Evolutionary conservation across 2,888 invertebrate genomes (phyloP), one percentile per base, ranked within the genome.

Genomic region (Tridacna crocea): DNA sequence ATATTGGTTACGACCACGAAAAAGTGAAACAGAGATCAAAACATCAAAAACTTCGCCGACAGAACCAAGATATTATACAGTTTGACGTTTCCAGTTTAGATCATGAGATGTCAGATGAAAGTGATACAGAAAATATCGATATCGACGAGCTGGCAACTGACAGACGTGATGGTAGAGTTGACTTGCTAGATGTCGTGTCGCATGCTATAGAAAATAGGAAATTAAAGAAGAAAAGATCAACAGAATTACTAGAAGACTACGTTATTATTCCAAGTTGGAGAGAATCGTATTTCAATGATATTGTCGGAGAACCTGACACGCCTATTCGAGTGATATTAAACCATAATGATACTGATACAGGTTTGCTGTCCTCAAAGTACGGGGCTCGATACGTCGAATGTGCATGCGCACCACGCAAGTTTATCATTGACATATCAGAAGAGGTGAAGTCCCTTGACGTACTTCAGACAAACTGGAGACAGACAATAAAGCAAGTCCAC

Each of bases 351-450:
- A 73, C 84, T 0, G 60, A 70, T 1, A 68, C 77, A 60, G 51
- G 76, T 24, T 48, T 36, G 0, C 66, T 90, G n/a, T 48, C 72
- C 12, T 63, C 79, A 47, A 74, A 22, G 12, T 90, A 80, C 68
- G 86, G 83, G 19, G 60, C 78, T 3, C 68, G 55, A 4, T 85
- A 80, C 63, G 77, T 79, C 48, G 88, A 90, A 78, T 85, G 87
- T 58, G 79, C 79, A 19, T 89, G 89, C 58, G 84, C 87, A 27
- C 91, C 91, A 6, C 73, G 91, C 65, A 88, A 89, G 63, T 91
- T 90, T 61, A 24, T 88, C n/a, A 77, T 91, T 19, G 85, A 90
- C 55, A 88, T 89, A 24, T 87, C 88, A 0, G 83, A 87, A 13
- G 68, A 77, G 27, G 70, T 83, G 3, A 65, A 72, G 19, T 48